Evolutionary conservation across 2,113 vertebrate species (phyloP).

Genomic region (Psephotus haematonotus): DNA sequence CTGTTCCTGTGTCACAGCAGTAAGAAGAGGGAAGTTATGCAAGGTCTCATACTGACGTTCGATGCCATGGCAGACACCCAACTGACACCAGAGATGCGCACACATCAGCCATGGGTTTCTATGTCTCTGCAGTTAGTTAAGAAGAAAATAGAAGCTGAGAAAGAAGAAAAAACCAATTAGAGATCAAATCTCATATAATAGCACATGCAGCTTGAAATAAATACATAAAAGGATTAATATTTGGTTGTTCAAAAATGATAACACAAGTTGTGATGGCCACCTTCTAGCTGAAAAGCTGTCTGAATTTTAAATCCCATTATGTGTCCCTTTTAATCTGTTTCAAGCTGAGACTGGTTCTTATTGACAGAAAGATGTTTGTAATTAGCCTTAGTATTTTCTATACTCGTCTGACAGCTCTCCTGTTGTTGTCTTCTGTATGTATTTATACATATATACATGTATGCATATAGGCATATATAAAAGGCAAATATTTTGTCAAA

Average conservation of each 20-base stretch:
- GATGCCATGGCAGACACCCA: background rate
- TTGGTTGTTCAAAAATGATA: background rate
- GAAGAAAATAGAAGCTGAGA: background rate
- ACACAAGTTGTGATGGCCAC: background rate
- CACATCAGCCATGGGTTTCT: fast-evolving
- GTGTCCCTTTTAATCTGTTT: background rate
- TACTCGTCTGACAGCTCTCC: background rate
- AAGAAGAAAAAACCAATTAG: background rate
- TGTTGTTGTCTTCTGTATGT: background rate
- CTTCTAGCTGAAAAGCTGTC: background rate
- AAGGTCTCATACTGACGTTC: background rate
- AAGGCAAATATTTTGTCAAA: background rate
- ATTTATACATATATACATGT: background rate
- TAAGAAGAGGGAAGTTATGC: background rate
- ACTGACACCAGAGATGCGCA: background rate
- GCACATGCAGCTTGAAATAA: background rate
- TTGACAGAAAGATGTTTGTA: background rate
- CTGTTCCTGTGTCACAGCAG: background rate
- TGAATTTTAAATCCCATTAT: background rate
- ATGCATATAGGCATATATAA: background rate
- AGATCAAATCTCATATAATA: background rate
- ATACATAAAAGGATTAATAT: too few relatives aligned
- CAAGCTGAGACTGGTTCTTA: background rate
- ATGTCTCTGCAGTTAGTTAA: background rate
- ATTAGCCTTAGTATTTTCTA: background rate